Evolutionary conservation across 2,113 vertebrate genomes (phyloP), one percentile per base, ranked within the genome.

Genomic region (Hippocampus barbouri): DNA sequence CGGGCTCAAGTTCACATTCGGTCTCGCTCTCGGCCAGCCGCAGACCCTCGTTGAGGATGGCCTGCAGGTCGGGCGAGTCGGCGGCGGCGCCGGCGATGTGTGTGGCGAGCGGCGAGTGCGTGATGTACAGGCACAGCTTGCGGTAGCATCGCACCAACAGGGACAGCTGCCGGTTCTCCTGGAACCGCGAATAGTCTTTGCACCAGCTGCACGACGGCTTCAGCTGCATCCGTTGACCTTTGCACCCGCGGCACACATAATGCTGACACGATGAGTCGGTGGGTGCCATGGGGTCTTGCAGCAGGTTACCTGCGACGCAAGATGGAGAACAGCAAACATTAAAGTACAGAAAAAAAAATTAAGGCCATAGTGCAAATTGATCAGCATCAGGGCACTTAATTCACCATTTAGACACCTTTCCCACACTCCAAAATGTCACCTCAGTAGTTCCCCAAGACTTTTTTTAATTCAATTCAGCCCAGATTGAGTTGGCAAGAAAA

Each of bases 171-270:
- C 94, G 91, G 82, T 98, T 99, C 82, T 98, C 97, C 90, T 96
- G 94, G 71, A 98, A 99, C 89, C 96, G 95, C 81, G 96, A 95
- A 34, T 98, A 98, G 94, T 98, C 97, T 88, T 99, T 99, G 88
- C 97, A 98, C 97, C 97, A 99, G 84, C 96, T 98, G 84, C 97
- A 99, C 38, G 97, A 98, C 1, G 97, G 97, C 87, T 97, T 98
- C 93, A 99, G 96, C 95, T 96, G 97, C 97, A 99, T 99, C 93
- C 97, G 95, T 91, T 95, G 97, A 80, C 97, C 97, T 87, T 96
- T 98, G 88, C 97, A 99, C 71, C 90, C 91, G 86, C 95, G 96
- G 91, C 97, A 99, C 75, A 98, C 97, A 91, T 97, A 99, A 75
- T 99, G 97, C 91, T 99, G 97, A 83, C 97, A 99, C 5, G 96